These are phyloP conservation scores for Archocentrus centrarchus DNA, from an alignment of 2,113 vertebrate genomes.

Conservation along the genomic window DNA sequence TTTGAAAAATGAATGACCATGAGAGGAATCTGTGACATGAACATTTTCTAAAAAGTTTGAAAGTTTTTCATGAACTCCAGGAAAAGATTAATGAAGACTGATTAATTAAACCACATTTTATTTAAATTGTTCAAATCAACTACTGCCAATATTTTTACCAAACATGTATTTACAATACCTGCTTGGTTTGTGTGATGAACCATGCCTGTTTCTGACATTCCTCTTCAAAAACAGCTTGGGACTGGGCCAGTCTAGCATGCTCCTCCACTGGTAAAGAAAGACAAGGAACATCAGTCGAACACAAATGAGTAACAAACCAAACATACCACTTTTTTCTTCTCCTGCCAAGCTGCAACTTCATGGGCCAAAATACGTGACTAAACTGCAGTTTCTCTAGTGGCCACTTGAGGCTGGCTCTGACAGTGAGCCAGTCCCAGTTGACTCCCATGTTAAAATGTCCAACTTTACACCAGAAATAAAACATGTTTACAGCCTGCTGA, in stretches of 20 bases:
- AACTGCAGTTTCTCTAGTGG: neutral
- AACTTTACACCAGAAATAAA: neutral
- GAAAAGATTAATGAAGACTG: neutral
- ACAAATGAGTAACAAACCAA: neutral
- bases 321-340: neutral
- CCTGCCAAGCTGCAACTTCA: neutral
- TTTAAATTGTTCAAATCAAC: neutral
- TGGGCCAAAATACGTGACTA: neutral
- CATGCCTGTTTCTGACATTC: constrained; percentile 78
- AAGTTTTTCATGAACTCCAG: neutral
- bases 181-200: constrained; percentile 78
- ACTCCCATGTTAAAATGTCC: neutral
- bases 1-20: neutral
- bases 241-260: constrained; percentile 66
- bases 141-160: neutral
- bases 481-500: neutral
- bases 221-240: constrained; percentile 79
- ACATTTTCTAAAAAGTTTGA: neutral
- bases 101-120: neutral
- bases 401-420: neutral
- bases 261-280: constrained; percentile 81
- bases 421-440: neutral
- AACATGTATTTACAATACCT: constrained; percentile 33
- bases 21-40: neutral
- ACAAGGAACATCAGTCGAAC: neutral